Base-by-base conservation (phyloP, 2,113 vertebrate species). In the Parus major region DNA sequence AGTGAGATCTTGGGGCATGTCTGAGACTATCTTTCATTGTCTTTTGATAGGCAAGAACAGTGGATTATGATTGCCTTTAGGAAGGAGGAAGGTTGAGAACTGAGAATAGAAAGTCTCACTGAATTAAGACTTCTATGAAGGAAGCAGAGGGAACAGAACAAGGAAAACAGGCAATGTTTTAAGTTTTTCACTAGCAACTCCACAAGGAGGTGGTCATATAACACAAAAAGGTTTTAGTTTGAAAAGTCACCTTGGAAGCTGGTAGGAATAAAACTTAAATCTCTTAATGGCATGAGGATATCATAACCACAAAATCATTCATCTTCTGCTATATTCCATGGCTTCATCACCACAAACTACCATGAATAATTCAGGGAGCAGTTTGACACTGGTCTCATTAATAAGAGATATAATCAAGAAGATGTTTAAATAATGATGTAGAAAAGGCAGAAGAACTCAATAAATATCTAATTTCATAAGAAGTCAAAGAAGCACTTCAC, bases 351-450 rank as follows among this genome's bases (percentile, higher is more conserved):
- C 87, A 93, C 64, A 96, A 96, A 95, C 85, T 94, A 66, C 76
- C 31, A 83, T 88, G 85, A 93, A 96, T 96, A 94, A 92, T 96
- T 94, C 87, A 95, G 75, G 75, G 94, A 96, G 55, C 55, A 80
- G 92, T 92, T 95, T 96, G 94, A 96, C 93, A 95, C n/a, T 4
- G 5, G 29, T 93, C 39, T 93, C 85, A 97, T 93, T 96, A 95
- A 95, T 94, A 93, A 92, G 90, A 94, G 47, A 64, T 94, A 90
- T 59, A 81, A 95, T 95, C 82, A 83, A 66, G 63, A 25, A 95
- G 52, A 80, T 95, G 90, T 93, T 95, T 93, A 93, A 97, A 94
- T 95, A 86, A 97, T 95, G 87, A 88, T 90, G 87, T 90, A 70
- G 85, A 83, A 93, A 94, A 94, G 82, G 64, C 82, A 95, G 47